Evolutionary conservation across 2,113 vertebrate species (phyloP).

Genomic region (Eretmochelys imbricata): DNA sequence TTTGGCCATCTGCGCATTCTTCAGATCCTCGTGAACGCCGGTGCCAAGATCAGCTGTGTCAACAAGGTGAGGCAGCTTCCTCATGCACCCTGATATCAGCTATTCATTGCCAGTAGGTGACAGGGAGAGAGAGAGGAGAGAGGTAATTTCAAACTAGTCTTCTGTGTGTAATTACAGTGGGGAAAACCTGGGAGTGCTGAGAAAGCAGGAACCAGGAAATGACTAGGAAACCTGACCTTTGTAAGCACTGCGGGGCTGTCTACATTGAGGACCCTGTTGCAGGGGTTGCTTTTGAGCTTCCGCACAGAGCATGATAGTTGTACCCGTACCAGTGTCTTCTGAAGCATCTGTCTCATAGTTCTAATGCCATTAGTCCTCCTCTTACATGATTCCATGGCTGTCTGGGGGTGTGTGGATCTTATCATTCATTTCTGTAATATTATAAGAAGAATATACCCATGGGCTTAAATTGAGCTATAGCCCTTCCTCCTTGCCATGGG

Average conservation of each 20-base stretch:
- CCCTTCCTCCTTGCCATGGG: neutral
- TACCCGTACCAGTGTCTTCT: neutral
- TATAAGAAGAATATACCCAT: neutral
- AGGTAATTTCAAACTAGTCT: neutral
- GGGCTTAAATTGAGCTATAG: neutral
- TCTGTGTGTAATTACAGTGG: neutral
- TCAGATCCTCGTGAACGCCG: constrained; percentile 88
- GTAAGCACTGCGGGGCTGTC: neutral
- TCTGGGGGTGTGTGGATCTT: neutral
- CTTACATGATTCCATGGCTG: neutral
- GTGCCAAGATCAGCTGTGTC: constrained; percentile 86
- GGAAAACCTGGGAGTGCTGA: neutral
- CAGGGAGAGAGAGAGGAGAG: too few relatives aligned
- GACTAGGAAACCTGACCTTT: neutral
- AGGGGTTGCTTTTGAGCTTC: neutral
- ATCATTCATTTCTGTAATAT: neutral
- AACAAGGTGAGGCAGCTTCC: constrained; percentile 82
- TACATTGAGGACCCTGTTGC: neutral
- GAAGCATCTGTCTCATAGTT: neutral
- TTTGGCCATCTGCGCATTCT: constrained; percentile 89
- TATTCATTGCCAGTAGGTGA: neutral
- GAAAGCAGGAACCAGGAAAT: fast-evolving
- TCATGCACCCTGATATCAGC: fast-evolving
- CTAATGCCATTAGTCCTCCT: neutral
- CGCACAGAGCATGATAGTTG: neutral